phyloP scores from a whole-genome alignment of 2,113 vertebrate species.

The Cephalopholis sonnerati region DNA sequence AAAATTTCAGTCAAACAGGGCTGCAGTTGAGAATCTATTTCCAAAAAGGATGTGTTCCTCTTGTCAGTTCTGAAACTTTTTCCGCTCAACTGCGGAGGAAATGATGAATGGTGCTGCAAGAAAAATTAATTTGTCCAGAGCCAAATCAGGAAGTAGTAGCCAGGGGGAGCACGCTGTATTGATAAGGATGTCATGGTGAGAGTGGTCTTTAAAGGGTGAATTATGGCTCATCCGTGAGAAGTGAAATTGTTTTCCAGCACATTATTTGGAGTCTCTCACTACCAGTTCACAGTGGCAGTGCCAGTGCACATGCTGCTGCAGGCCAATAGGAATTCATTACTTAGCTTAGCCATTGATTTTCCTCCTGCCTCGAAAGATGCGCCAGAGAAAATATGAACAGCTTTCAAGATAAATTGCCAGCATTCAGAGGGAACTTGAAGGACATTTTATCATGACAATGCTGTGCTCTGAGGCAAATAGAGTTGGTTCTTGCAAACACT shows the following conservation, averaged over 20 bases:
- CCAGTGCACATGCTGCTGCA: slow-evolving; percentile 30
- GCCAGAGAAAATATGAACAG: slow-evolving; percentile 58
- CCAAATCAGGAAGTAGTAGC: slow-evolving; percentile 40
- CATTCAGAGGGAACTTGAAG: slow-evolving; percentile 51
- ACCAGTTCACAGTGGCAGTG: slow-evolving; percentile 54
- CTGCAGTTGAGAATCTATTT: neutral
- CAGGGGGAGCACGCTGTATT: slow-evolving; percentile 20
- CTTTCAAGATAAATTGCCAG: slow-evolving; percentile 63
- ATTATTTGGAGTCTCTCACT: slow-evolving; percentile 41
- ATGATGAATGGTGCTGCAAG: slow-evolving; percentile 38
- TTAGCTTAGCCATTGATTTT: slow-evolving; percentile 71
- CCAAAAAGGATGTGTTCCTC: neutral
- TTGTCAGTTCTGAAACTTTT: slow-evolving; percentile 32
- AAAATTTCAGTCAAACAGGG: slow-evolving; percentile 5
- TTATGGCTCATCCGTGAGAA: slow-evolving; percentile 57
- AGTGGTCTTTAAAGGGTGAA: slow-evolving; percentile 47
- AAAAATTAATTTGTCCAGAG: slow-evolving; percentile 35
- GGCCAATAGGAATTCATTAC: slow-evolving; percentile 69
- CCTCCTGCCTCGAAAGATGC: slow-evolving; percentile 37
- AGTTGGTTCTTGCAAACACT: slow-evolving; percentile 12
- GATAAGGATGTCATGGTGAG: slow-evolving; percentile 55
- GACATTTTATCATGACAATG: slow-evolving; percentile 56
- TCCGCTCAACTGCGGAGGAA: slow-evolving; percentile 10
- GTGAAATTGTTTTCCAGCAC: slow-evolving; percentile 59
- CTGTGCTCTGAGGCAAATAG: slow-evolving; percentile 30